phyloP scores from a whole-genome alignment of 1,140 invertebrate species.

The Drosophila ercepeae region DNA sequence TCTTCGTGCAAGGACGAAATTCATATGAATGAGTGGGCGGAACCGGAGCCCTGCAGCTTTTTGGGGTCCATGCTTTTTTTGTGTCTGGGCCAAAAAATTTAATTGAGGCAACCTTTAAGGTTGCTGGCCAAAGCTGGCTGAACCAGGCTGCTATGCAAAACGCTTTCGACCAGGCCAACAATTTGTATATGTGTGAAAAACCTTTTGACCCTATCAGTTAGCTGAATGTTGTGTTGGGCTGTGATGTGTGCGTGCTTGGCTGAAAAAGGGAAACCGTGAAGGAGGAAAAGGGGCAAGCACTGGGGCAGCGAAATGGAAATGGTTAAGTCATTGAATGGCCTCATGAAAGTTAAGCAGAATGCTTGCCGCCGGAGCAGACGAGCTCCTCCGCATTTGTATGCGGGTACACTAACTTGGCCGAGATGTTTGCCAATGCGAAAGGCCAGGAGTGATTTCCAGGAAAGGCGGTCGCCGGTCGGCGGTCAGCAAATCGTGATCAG shows the following conservation, averaged over 20 bases:
- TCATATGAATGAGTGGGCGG: conserved; percentile 29
- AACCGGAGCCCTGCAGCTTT: conserved; percentile 19
- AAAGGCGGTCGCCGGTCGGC: conserved; percentile 18
- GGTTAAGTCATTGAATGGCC: conserved; percentile 74
- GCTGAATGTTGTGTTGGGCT: neutral
- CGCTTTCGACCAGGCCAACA: conserved; percentile 53
- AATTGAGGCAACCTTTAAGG: conserved; percentile 76
- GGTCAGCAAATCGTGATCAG: conserved; percentile 32
- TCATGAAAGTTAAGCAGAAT: conserved; percentile 71
- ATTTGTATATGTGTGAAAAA: conserved; percentile 69
- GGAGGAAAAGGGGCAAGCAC: neutral
- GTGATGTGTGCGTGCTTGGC: conserved; percentile 24
- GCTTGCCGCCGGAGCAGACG: conserved; percentile 22
- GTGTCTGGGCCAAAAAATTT: conserved; percentile 61
- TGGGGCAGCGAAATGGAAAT: conserved; percentile 45
- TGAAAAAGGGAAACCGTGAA: conserved; percentile 30
- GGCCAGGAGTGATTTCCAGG: conserved; percentile 7
- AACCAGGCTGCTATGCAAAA: conserved; percentile 56
- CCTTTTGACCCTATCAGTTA: conserved; percentile 36
- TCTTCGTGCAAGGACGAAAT: conserved; percentile 12
- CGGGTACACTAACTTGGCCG: conserved; percentile 19
- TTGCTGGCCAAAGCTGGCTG: conserved; percentile 39
- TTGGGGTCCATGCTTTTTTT: conserved; percentile 3
- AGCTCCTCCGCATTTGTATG: conserved; percentile 26
- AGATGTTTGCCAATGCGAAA: conserved; percentile 5